Conservation (phyloP, 2,797 vertebrate genomes). For the Adrianichthys oophorus region DNA sequence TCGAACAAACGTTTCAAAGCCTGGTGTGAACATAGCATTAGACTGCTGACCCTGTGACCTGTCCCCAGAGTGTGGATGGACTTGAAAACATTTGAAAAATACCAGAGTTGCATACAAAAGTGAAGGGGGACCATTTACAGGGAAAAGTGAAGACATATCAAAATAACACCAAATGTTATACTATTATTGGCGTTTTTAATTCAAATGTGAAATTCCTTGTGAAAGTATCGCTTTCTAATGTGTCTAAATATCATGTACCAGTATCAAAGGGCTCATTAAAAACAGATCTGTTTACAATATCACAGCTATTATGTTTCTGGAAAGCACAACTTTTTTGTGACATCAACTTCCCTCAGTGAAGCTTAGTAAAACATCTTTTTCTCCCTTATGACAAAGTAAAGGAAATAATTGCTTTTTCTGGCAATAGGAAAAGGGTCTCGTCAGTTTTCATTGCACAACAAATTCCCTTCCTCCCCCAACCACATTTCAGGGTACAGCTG, state of each 20-base stretch:
- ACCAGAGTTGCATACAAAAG: background rate
- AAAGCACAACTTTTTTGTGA: conserved; percentile 38
- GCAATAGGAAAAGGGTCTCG: conserved; percentile 43
- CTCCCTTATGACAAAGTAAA: conserved; percentile 60
- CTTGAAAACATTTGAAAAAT: background rate
- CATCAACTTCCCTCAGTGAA: conserved; percentile 39
- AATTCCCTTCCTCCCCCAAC: conserved; percentile 51
- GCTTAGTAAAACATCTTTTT: conserved; percentile 64
- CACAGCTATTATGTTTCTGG: conserved; percentile 45
- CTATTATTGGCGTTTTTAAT: too few species aligned
- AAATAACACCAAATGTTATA: background rate
- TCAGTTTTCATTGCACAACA: conserved; percentile 53
- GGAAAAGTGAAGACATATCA: background rate
- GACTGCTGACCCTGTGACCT: too few species aligned
- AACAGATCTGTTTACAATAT: conserved; percentile 2
- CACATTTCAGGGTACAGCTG: conserved; percentile 44
- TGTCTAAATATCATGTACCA: conserved; percentile 49
- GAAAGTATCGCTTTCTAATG: background rate
- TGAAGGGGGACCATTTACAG: background rate
- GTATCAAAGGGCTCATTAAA: conserved; percentile 38
- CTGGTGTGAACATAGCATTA: too few species aligned
- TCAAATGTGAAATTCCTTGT: conserved; percentile 3
- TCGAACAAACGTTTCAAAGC: too few species aligned
- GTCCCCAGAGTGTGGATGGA: too few species aligned
- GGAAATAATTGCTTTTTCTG: conserved; percentile 69